phyloP scores from a whole-genome alignment of 2,888 invertebrate species.

The Mactromeris polynyma region DNA sequence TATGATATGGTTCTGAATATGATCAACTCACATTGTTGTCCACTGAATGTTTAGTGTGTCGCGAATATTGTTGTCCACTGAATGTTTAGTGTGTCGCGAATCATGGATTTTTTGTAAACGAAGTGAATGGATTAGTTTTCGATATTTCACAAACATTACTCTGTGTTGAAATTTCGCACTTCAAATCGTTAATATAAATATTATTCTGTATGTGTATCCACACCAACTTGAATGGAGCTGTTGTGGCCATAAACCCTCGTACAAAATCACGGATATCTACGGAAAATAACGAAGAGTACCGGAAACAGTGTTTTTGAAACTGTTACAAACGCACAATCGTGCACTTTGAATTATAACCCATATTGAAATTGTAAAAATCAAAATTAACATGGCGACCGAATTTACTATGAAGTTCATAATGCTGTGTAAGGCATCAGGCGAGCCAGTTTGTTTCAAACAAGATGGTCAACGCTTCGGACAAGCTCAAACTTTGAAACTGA shows the following conservation, averaged over 20 bases:
- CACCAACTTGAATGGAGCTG: not conserved
- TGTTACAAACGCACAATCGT: not conserved
- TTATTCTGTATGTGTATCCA: not conserved
- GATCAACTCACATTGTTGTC: no score
- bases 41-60: no score
- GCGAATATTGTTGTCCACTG: no score
- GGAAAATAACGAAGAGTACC: not conserved
- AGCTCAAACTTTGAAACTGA: constrained; percentile 89
- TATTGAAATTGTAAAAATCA: not conserved
- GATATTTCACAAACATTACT: not conserved
- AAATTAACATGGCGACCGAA: not conserved
- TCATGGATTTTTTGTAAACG: not conserved
- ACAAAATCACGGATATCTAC: not conserved
- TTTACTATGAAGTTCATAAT: constrained; percentile 70
- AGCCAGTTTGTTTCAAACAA: constrained; percentile 89
- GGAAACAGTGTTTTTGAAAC: not conserved
- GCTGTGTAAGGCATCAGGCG: constrained; percentile 88
- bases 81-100: not conserved
- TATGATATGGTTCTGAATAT: no score
- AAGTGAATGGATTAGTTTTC: not conserved
- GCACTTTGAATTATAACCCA: not conserved
- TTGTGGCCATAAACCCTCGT: not conserved
- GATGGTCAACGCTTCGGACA: constrained; percentile 89
- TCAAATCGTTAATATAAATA: not conserved
- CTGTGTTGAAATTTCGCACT: not conserved